These are phyloP conservation scores for Hydrophis major DNA, from an alignment of 2,797 vertebrate genomes.

Conservation along the genomic window DNA sequence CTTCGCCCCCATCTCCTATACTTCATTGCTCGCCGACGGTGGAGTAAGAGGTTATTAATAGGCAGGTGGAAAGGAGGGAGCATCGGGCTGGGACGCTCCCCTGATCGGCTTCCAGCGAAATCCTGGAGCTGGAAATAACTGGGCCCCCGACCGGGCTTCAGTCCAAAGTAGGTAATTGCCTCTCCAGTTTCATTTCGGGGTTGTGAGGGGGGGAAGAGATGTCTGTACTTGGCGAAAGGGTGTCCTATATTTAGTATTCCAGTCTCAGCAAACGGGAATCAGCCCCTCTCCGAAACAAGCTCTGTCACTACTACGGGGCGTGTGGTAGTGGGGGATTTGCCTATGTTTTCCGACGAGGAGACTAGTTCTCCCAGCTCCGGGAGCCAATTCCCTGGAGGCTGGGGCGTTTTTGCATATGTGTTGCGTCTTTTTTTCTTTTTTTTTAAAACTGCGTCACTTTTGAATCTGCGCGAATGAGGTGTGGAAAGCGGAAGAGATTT, in stretches of 20 bases:
- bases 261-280: not conserved
- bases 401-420: not conserved
- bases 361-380: not conserved
- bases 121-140: slow-evolving; percentile 27
- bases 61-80: not conserved
- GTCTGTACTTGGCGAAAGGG: not conserved
- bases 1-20: not conserved
- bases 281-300: not conserved
- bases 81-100: no score
- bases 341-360: not conserved
- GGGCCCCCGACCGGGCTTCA: not conserved
- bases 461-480: not conserved
- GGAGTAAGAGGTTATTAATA: slow-evolving; percentile 15
- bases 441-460: not conserved
- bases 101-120: not conserved
- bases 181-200: slow-evolving; percentile 12
- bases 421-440: not conserved
- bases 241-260: slow-evolving; percentile 16
- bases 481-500: slow-evolving; percentile 2
- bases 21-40: no score
- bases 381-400: not conserved
- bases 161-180: slow-evolving; percentile 46
- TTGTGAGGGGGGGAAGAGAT: not conserved
- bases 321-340: not conserved
- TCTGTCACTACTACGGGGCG: no score